phyloP scores from a whole-genome alignment of 2,113 vertebrate species.

The Poeciliopsis prolifica region DNA sequence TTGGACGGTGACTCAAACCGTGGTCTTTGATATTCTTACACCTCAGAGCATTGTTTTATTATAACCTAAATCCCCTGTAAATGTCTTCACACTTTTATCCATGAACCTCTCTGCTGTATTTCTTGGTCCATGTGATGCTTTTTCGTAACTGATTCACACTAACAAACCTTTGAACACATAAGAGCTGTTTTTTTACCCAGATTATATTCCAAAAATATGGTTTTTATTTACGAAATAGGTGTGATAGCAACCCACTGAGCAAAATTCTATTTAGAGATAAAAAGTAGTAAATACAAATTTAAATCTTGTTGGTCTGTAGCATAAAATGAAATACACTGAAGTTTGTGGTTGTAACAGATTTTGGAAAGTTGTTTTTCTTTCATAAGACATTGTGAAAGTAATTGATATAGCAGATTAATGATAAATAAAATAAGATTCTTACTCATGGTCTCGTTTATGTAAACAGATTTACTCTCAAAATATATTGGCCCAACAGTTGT shows the following conservation, averaged over 20 bases:
- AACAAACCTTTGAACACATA: background rate
- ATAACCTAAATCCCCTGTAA: background rate
- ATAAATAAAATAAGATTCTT: slow-evolving; percentile 37
- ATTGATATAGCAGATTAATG: background rate
- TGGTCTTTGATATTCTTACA: background rate
- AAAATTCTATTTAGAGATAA: background rate
- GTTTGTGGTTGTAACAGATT: background rate
- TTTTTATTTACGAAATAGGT: background rate
- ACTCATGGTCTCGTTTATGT: slow-evolving; percentile 59
- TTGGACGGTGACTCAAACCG: too few species aligned
- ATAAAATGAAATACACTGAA: background rate
- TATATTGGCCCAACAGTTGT: slow-evolving; percentile 46
- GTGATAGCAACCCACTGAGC: background rate
- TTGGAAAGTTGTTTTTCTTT: too few species aligned
- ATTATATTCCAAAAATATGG: background rate
- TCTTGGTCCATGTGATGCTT: background rate
- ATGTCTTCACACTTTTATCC: background rate
- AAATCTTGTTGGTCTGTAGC: background rate
- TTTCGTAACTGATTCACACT: background rate
- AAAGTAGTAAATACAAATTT: background rate
- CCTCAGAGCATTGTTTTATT: background rate
- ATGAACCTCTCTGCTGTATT: background rate
- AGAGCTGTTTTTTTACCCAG: background rate
- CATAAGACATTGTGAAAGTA: background rate
- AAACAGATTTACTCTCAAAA: slow-evolving; percentile 50